A percentile compares a stretch with the other conserved stretches of the same genome.
Evolutionary conservation across 2,113 vertebrate species (phyloP).

Genomic region (Pseudorasbora parva): DNA sequence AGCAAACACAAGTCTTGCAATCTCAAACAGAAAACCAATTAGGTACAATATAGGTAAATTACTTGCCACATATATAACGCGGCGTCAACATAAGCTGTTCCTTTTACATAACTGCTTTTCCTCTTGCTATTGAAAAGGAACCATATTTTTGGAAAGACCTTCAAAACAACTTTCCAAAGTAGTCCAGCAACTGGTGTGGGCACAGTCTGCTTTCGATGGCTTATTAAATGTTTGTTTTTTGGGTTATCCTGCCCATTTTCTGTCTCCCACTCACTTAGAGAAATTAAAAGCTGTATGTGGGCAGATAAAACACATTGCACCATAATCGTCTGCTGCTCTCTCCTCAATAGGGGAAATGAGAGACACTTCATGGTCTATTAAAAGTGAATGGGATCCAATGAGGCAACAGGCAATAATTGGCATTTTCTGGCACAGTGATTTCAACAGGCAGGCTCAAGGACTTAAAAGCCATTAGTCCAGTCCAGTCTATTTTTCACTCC

Average conservation of each 20-base stretch:
- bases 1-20: neutral
- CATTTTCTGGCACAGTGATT: slow-evolving; percentile 59
- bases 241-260: slow-evolving; percentile 39
- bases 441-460: slow-evolving; percentile 60
- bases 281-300: slow-evolving; percentile 69
- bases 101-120: neutral
- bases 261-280: slow-evolving; percentile 50
- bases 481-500: slow-evolving; percentile 54
- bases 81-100: neutral
- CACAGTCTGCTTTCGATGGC: slow-evolving; percentile 32
- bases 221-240: slow-evolving; percentile 54
- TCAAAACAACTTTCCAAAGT: slow-evolving; percentile 11
- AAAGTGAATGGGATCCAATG: slow-evolving; percentile 71
- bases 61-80: neutral
- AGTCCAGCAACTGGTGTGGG: slow-evolving; percentile 25
- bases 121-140: neutral
- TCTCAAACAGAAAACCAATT: neutral
- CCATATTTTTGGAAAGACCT: neutral
- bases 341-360: slow-evolving; percentile 67
- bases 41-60: neutral
- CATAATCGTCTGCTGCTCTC: slow-evolving; percentile 68
- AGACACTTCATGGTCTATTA: slow-evolving; percentile 74
- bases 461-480: slow-evolving; percentile 55
- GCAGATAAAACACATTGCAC: slow-evolving; percentile 68
- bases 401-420: slow-evolving; percentile 71